Evolutionary conservation across 2,797 vertebrate genomes (phyloP).

Genomic region (Parauchenoglanis punctatus): DNA sequence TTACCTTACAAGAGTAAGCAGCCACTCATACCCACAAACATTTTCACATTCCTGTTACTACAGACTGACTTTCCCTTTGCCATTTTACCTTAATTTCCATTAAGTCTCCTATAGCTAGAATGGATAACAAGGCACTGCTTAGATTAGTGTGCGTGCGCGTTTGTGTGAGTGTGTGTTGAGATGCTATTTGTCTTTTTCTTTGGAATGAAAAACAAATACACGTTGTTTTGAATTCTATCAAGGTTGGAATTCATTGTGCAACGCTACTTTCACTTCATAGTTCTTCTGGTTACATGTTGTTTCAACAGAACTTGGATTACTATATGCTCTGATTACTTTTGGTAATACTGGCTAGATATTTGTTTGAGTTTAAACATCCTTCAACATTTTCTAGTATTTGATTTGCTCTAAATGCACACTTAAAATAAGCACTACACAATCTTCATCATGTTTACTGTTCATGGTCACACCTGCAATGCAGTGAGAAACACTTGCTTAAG

Average conservation of each 20-base stretch:
- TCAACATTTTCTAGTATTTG: background rate
- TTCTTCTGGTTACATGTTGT: background rate
- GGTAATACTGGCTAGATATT: background rate
- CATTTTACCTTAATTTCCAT: background rate
- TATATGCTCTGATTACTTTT: background rate
- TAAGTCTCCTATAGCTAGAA: constrained; percentile 11
- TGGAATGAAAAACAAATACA: constrained; percentile 61
- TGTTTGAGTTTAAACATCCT: background rate
- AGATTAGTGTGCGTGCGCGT: constrained; percentile 27
- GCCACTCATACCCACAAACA: background rate
- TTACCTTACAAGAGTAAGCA: constrained; percentile 81
- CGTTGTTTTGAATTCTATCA: constrained; percentile 49
- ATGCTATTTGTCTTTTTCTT: constrained; percentile 61
- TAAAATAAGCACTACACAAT: background rate
- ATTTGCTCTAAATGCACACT: background rate
- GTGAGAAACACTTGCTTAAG: constrained; percentile 6
- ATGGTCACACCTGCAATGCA: constrained; percentile 1
- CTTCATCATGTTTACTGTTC: background rate
- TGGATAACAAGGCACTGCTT: constrained; percentile 60
- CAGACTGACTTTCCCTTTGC: background rate
- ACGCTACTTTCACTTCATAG: background rate
- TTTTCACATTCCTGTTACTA: background rate
- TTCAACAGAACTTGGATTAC: background rate
- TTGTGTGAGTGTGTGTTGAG: constrained; percentile 47
- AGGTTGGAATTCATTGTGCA: constrained; percentile 40